phyloP scores from a whole-genome alignment of 2,797 vertebrate species.

The Decapterus maruadsi region DNA sequence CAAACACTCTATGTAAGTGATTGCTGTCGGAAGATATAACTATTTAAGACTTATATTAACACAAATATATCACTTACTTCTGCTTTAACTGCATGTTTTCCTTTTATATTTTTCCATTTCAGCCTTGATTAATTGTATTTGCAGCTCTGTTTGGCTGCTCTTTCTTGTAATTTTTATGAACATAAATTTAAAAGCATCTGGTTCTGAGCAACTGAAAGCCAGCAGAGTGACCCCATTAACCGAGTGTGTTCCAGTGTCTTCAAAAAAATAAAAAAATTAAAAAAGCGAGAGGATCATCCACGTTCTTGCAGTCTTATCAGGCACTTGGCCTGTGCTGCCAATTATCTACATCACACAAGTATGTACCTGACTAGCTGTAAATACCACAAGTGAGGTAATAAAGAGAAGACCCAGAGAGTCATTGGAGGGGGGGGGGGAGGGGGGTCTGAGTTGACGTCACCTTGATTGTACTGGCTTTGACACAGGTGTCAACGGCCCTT shows the following conservation, averaged over 20 bases:
- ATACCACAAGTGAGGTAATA: slow-evolving; percentile 50
- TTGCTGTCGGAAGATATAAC: no score
- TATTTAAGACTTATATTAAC: no score
- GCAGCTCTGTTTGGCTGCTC: background rate
- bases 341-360: slow-evolving; percentile 57
- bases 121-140: background rate
- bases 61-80: no score
- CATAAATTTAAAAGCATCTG: background rate
- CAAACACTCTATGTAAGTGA: no score
- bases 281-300: background rate
- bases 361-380: slow-evolving; percentile 55
- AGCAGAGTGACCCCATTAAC: slow-evolving; percentile 34
- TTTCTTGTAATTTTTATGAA: background rate
- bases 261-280: background rate
- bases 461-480: background rate
- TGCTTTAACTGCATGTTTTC: background rate
- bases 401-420: slow-evolving; percentile 11
- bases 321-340: slow-evolving; percentile 44
- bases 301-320: slow-evolving; percentile 31
- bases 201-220: background rate
- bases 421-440: slow-evolving; percentile 3
- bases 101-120: background rate
- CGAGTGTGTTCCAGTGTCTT: slow-evolving; percentile 29
- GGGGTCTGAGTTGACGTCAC: slow-evolving; percentile 57
- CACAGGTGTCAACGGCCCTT: slow-evolving; percentile 3